Evolutionary conservation across 2,888 invertebrate genomes (phyloP), one percentile per base, ranked within the genome.

Genomic region (Drosophila mayaguana): DNA sequence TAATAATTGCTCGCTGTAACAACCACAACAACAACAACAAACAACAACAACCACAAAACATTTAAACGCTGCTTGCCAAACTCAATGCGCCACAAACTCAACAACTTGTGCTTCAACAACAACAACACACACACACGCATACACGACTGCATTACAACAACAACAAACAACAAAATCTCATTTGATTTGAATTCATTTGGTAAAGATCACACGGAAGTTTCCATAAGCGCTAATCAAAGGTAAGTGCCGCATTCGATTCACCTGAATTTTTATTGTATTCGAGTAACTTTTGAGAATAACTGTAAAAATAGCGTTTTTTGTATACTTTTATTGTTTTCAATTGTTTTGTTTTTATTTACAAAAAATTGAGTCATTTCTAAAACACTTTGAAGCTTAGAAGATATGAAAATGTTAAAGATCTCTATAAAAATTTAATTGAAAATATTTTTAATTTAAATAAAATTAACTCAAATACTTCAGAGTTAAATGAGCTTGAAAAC

Each of bases 171-270:
- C 65, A 66, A 78, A 65, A 66, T 64, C 48, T 74, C 66, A 76
- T 76, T 71, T 70, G 70, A 70, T 70, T 68, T 78, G 54, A 70
- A 73, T 84, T 75, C 60, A 81, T 74, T 66, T 72, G 83, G 78
- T 78, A 81, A 91, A 93, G 93, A 93, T 88, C 92, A 92, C 73
- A 93, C 93, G 90, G 93, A 93, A 84, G 91, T 92, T 69, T 92
- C 92, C 70, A 91, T 93, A 88, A 92, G 92, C 79, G 92, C 92
- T 69, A 92, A 91, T 56, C 93, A 93, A 81, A 93, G 93, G 93
- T 93, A 92, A 93, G 93, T 83, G 63, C 45, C 32, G 45, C 60
- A 67, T 67, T 66, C 43, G 20, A 25, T 40, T 40, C 32, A 9
- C 8, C 11, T 43, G 20, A 9, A 65, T 25, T 50, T 59, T 20